Percentiles rank a stretch among this genome's conserved stretches.
phyloP scores from a whole-genome alignment of 1,140 invertebrate genomes.

The Drosophila oshimai region DNA sequence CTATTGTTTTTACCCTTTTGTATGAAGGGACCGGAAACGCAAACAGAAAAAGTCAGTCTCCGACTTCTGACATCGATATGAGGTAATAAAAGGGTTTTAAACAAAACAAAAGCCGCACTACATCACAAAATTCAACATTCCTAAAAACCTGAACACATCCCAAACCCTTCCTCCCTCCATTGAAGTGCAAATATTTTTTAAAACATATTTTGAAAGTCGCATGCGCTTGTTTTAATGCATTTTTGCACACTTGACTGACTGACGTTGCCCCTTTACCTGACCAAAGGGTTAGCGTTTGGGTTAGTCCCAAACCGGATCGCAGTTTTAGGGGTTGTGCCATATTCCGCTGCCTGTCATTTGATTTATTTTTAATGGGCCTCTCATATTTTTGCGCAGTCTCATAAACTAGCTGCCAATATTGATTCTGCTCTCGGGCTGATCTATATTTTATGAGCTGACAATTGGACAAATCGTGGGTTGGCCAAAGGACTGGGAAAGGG shows the following conservation, averaged over 20 bases:
- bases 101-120: constrained; percentile 61
- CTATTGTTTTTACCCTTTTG: constrained; percentile 18
- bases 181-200: constrained; percentile 59
- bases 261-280: constrained; percentile 40
- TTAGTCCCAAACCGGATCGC: constrained; percentile 8
- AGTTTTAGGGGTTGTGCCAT: constrained; percentile 30
- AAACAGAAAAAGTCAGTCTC: constrained; percentile 44
- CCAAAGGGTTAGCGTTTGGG: constrained; percentile 52
- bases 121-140: constrained; percentile 7
- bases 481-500: background rate
- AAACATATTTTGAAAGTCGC: constrained; percentile 59
- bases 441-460: constrained; percentile 77
- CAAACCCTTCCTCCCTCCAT: background rate
- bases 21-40: constrained; percentile 52
- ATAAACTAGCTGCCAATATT: constrained; percentile 64
- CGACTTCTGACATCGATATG: constrained; percentile 60
- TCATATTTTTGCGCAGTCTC: constrained; percentile 61
- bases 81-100: constrained; percentile 75
- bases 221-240: constrained; percentile 74
- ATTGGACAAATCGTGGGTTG: constrained; percentile 68
- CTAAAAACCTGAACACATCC: background rate
- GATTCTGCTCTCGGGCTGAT: constrained; percentile 45
- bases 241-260: constrained; percentile 77
- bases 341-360: constrained; percentile 50
- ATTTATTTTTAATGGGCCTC: constrained; percentile 76